Base-by-base conservation (phyloP, 2,797 vertebrate species). In the Fistularia commersonii region DNA sequence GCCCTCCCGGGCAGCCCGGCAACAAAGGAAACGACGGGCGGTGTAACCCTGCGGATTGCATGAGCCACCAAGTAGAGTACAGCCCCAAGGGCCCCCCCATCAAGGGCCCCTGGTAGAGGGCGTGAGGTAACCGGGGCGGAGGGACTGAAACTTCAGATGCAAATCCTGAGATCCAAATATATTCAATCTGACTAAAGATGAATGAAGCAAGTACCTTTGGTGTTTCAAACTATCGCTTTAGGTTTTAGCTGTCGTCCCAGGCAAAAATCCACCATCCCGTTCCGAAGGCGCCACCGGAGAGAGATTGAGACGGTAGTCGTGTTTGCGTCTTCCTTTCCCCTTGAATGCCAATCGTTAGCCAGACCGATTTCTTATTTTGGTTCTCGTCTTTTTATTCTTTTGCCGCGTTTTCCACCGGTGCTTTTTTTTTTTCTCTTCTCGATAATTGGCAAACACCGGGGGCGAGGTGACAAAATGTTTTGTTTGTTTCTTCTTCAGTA, bases 11-110 rank as follows among this genome's bases (percentile, higher is more conserved):
- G 0, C 59, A 82, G 3, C 40, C 86, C 1, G 97, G 97, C 33
- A 61, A 90, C 1, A 91, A 93, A 9, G 97, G 97, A 45, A 92
- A 92, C 11, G 85, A 93, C 0, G 97, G 97, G 5, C 92, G 94
- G 46, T 98, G 97, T 85, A 93, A 89, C 81, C 97, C 96, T 0
- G 88, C 87, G 0, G 95, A 98, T 73, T 99, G 97, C 83, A 88
- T 92, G 85, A 92, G 90, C 13, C 76, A 92, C 83, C 92, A 93
- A 48, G 67, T 92, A 74, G 94, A 98, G 34, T 98, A 95, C 61
- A 90, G 85, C 71, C 88, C 93, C 73, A 97, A 97, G 64, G 95
- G 85, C 43, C 91, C 89, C 3, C 55, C 58, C 36, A 39, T 93
- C 63, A 99, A 98, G 84, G 95, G 95, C 2, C 95, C 94, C 34